Conservation (phyloP, 1,140 invertebrate species). For the Pseudomyrmex concolor region DNA sequence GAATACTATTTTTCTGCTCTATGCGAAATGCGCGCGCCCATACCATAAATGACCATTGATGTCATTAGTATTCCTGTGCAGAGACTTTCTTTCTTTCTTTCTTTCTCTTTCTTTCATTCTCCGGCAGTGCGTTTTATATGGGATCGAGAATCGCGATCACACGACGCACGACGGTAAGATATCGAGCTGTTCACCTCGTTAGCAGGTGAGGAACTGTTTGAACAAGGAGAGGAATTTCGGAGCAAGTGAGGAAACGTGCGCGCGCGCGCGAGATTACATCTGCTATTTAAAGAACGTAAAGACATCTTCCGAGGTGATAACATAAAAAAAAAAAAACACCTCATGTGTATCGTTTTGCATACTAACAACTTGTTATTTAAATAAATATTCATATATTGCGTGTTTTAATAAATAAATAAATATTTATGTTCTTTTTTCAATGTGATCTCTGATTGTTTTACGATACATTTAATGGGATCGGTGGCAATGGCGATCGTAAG, state of each 20-base stretch:
- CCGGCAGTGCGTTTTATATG: neutral
- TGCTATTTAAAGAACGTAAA: no score
- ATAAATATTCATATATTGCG: no score
- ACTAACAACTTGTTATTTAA: no score
- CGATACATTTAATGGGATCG: neutral
- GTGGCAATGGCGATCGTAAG: neutral
- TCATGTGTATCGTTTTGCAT: neutral
- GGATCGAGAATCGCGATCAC: neutral
- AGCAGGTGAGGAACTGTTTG: neutral
- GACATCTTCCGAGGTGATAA: no score
- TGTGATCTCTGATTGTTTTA: neutral
- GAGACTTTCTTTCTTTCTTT: neutral
- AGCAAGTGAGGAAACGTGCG: neutral
- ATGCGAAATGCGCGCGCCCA: neutral
- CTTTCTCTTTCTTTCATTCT: no score
- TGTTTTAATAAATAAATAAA: no score
- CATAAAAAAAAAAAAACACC: no score
- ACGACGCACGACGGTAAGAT: neutral
- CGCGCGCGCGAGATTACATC: no score
- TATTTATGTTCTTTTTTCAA: no score
- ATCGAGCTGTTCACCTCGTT: neutral
- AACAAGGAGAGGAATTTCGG: neutral
- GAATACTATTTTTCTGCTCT: neutral
- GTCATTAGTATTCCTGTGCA: slow-evolving; percentile 10
- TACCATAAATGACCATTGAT: slow-evolving; percentile 4